phyloP scores from a whole-genome alignment of 2,797 vertebrate species.

The Numenius phaeopus region DNA sequence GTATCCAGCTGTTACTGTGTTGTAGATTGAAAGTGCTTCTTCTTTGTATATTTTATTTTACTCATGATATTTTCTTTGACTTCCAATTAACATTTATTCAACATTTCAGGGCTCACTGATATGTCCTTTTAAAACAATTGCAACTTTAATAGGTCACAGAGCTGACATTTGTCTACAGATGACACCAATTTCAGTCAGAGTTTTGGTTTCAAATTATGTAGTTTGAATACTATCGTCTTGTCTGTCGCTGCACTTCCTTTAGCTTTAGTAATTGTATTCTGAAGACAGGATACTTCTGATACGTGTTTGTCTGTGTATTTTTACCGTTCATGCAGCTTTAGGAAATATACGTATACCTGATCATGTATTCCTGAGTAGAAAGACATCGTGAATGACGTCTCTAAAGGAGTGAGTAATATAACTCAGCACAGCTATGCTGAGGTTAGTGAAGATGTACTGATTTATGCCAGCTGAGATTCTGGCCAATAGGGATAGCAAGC shows the following conservation, averaged over 20 bases:
- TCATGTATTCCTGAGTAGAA: not conserved
- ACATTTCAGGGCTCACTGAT: conserved; percentile 4
- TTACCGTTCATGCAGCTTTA: not conserved
- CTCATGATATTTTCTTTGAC: conserved; percentile 43
- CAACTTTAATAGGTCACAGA: conserved; percentile 26
- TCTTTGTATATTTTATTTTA: not conserved
- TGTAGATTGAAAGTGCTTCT: not conserved
- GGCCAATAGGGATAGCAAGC: not conserved
- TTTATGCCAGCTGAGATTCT: not conserved
- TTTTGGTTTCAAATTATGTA: conserved; percentile 7
- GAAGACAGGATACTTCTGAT: not conserved
- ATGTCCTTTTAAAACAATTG: conserved; percentile 57
- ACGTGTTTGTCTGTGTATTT: not conserved
- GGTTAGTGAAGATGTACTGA: not conserved
- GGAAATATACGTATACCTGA: not conserved
- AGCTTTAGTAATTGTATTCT: not conserved
- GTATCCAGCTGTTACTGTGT: not conserved
- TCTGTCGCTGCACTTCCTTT: not conserved
- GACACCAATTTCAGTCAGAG: conserved; percentile 28
- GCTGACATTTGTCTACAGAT: conserved; percentile 54
- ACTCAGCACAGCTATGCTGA: not conserved
- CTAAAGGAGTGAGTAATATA: not conserved
- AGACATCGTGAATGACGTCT: not conserved
- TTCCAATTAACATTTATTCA: conserved; percentile 69
- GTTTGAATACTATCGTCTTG: not conserved